phyloP scores from a whole-genome alignment of 2,888 invertebrate genomes.

The Chloroclysta siterata region DNA sequence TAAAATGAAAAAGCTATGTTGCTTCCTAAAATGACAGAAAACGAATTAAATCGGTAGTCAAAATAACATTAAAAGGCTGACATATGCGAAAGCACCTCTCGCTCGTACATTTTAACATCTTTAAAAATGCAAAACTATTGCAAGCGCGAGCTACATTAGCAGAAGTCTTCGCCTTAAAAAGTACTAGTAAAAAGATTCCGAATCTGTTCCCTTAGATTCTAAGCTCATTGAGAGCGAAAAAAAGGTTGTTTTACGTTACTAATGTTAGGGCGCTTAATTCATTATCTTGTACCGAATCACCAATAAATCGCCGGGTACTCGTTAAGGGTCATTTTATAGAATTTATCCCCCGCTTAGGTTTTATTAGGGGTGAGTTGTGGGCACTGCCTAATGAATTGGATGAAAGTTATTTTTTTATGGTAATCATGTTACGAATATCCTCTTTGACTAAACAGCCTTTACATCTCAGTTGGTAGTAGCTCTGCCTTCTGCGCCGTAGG shows the following conservation, averaged over 20 bases:
- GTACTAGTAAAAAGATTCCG: not conserved
- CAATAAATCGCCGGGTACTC: constrained; percentile 63
- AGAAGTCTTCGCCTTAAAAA: not conserved
- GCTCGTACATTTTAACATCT: too few relatives aligned
- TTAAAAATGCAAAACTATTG: too few relatives aligned
- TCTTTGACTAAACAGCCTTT: not conserved
- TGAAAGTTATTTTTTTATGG: constrained; percentile 24
- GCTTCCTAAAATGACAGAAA: too few relatives aligned
- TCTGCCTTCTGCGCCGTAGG: too few relatives aligned
- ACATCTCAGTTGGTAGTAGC: too few relatives aligned
- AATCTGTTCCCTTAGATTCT: constrained; percentile 35
- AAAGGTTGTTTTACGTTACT: constrained; percentile 58
- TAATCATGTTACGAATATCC: constrained; percentile 17
- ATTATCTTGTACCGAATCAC: constrained; percentile 66
- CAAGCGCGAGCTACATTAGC: too few relatives aligned
- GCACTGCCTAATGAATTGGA: constrained; percentile 31
- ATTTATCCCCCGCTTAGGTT: constrained; percentile 61
- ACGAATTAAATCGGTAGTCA: too few relatives aligned
- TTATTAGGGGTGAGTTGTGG: constrained; percentile 38
- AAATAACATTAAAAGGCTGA: too few relatives aligned
- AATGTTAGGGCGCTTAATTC: constrained; percentile 68
- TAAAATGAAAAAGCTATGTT: too few relatives aligned
- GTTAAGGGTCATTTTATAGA: constrained; percentile 58
- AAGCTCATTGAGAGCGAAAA: constrained; percentile 48
- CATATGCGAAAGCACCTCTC: too few relatives aligned